These are phyloP conservation scores for Psophia crepitans DNA, from an alignment of 2,113 vertebrate genomes.

Conservation along the genomic window DNA sequence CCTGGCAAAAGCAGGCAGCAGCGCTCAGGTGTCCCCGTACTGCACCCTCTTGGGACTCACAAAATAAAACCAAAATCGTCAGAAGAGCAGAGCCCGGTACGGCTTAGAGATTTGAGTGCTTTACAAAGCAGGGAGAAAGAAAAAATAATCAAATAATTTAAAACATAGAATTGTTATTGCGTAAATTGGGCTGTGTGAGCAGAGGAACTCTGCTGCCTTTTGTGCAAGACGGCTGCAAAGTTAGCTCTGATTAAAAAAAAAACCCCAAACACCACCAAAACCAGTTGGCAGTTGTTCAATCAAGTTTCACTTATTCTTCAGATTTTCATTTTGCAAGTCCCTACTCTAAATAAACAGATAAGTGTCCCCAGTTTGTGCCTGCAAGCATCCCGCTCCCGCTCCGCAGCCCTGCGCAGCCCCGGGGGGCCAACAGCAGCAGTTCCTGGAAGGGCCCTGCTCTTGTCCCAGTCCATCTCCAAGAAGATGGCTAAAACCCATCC, in stretches of 20 bases:
- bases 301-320: background rate
- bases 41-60: background rate
- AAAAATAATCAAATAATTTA: background rate
- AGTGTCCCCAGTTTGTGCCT: background rate
- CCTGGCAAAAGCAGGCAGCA: background rate
- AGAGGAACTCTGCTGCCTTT: background rate
- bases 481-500: background rate
- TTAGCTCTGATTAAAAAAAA: background rate
- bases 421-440: rapidly evolving
- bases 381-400: background rate
- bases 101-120: background rate
- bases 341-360: background rate
- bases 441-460: background rate
- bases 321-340: background rate
- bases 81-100: background rate
- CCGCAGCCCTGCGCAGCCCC: background rate
- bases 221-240: background rate
- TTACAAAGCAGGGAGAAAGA: background rate
- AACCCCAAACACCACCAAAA: background rate
- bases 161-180: background rate
- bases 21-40: background rate
- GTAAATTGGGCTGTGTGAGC: background rate
- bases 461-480: rapidly evolving
- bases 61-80: background rate
- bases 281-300: background rate